Conservation (phyloP, 2,888 invertebrate genomes). For the Cephus pulcher region DNA sequence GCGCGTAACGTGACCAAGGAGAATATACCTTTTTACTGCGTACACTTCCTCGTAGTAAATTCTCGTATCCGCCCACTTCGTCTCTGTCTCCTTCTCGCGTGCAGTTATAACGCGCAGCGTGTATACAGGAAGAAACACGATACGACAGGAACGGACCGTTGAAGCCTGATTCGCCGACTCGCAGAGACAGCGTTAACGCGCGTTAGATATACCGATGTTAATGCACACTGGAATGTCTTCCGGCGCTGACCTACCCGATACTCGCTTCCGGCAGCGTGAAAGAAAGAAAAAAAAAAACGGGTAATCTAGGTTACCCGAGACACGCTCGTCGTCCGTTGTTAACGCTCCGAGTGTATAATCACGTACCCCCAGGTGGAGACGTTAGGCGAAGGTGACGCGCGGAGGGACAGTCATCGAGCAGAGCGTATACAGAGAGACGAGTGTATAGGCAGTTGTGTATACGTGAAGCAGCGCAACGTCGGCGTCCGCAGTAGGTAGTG, state of each 20-base stretch:
- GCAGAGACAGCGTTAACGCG: background rate
- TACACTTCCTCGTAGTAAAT: background rate
- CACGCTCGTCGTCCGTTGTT: background rate
- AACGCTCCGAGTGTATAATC: background rate
- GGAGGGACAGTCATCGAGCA: background rate
- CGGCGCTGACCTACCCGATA: background rate
- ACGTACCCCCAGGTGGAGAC: background rate
- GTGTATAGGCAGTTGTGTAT: background rate
- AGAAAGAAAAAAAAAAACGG: background rate
- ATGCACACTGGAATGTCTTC: background rate
- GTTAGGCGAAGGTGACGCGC: background rate
- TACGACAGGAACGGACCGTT: too few relatives aligned
- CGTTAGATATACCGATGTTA: background rate
- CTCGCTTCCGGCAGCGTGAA: background rate
- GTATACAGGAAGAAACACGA: too few relatives aligned
- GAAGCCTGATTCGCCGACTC: too few relatives aligned
- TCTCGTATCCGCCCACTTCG: too few relatives aligned
- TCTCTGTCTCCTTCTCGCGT: too few relatives aligned
- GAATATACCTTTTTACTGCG: background rate
- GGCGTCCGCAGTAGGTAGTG: background rate
- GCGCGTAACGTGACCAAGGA: background rate
- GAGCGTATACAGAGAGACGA: background rate
- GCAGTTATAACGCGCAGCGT: too few relatives aligned
- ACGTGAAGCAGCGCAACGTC: background rate
- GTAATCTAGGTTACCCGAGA: background rate